Conservation (phyloP, 30 jellyfish, hydroid and myxozoan species). For the Hydractinia symbiolongicarpus region DNA sequence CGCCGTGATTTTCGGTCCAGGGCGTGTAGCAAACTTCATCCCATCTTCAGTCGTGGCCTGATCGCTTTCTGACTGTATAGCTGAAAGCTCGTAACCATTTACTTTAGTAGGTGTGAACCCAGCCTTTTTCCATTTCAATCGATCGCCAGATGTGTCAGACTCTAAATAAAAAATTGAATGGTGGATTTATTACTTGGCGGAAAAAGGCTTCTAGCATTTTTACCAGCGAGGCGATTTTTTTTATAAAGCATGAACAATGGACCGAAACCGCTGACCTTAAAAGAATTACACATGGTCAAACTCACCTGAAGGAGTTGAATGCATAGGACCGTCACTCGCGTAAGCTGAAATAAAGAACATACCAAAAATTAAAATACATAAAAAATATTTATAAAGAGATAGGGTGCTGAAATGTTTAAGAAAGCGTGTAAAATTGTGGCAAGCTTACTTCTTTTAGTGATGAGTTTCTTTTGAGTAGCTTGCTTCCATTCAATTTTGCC, state of each 20-base stretch:
- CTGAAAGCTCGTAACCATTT: conserved; percentile 10
- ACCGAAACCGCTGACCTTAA: not conserved
- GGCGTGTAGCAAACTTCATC: not conserved
- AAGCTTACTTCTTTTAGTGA: conserved; percentile 58
- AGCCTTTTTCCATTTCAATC: conserved; percentile 18
- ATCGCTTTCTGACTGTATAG: conserved; percentile 29
- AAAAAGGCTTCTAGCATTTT: not conserved
- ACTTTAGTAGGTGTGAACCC: conserved; percentile 23
- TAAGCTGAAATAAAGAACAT: conserved; percentile 54
- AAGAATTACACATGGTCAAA: not conserved
- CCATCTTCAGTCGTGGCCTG: not conserved
- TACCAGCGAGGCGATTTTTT: not conserved
- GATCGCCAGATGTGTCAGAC: conserved; percentile 26
- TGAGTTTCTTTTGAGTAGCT: conserved; percentile 74
- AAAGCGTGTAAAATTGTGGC: not conserved
- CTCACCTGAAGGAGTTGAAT: conserved; percentile 96
- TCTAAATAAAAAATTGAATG: not conserved
- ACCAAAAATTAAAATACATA: not conserved
- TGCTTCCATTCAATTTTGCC: conserved; percentile 66
- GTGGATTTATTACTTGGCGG: not conserved
- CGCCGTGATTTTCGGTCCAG: not conserved
- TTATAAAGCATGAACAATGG: not conserved
- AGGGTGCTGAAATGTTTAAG: not conserved
- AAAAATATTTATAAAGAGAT: not conserved
- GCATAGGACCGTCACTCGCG: conserved; percentile 99